Percentiles rank a stretch among this genome's conserved stretches.
Evolutionary conservation across 2,888 invertebrate species (phyloP).

Genomic region (Ochropleura leucogaster): DNA sequence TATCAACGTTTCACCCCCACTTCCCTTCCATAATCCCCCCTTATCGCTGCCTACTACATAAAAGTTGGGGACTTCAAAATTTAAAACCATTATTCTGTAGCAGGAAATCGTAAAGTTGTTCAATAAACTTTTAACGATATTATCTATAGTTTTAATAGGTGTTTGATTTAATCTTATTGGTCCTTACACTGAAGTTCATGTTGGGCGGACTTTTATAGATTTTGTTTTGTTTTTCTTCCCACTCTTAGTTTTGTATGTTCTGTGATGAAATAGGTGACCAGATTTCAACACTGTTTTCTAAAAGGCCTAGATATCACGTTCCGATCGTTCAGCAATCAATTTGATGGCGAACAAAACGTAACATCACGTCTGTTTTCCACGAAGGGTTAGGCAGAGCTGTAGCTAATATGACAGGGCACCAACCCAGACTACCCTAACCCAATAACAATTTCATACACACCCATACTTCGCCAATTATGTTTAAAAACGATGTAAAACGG

Average conservation of each 20-base stretch:
- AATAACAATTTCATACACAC: too few relatives aligned
- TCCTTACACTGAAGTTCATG: conserved; percentile 1
- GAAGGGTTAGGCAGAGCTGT: neutral
- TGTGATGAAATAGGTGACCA: neutral
- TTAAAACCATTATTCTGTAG: conserved; percentile 82
- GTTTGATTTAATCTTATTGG: conserved; percentile 38
- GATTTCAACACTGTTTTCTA: neutral
- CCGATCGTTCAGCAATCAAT: neutral
- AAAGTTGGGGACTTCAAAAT: conserved; percentile 83
- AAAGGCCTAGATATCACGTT: neutral
- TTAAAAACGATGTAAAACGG: neutral
- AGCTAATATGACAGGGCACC: too few relatives aligned
- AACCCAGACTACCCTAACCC: too few relatives aligned
- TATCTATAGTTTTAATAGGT: conserved; percentile 68
- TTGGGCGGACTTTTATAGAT: conserved; percentile 9
- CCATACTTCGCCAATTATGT: neutral
- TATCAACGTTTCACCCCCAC: conserved; percentile 83
- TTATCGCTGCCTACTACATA: conserved; percentile 86
- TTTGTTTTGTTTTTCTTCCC: neutral
- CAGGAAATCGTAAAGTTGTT: conserved; percentile 79
- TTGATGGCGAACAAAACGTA: neutral
- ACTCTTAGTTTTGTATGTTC: neutral
- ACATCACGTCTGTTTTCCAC: neutral
- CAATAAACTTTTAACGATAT: conserved; percentile 74
- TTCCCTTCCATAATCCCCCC: conserved; percentile 83